phyloP scores from a whole-genome alignment of 2,113 vertebrate genomes.

The Lycaon pictus region DNA sequence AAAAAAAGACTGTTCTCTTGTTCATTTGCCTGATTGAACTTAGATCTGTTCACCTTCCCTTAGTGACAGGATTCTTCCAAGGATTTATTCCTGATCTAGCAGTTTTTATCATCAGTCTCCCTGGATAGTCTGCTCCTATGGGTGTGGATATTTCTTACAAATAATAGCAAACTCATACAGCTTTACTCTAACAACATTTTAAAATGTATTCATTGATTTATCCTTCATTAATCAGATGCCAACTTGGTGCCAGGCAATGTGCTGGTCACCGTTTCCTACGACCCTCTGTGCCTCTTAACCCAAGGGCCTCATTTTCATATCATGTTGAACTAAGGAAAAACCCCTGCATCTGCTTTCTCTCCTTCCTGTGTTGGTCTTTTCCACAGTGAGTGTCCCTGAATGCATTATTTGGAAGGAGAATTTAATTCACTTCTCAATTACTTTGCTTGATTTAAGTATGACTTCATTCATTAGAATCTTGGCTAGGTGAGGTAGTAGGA shows the following conservation, averaged over 20 bases:
- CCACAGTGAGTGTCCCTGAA: background rate
- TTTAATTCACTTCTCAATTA: constrained; percentile 60
- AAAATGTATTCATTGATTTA: background rate
- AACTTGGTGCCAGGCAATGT: background rate
- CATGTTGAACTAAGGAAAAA: background rate
- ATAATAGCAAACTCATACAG: background rate
- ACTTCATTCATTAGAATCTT: constrained; percentile 62
- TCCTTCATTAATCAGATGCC: background rate
- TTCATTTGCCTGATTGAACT: background rate
- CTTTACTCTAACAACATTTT: background rate
- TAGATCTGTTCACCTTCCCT: background rate
- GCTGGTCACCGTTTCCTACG: background rate
- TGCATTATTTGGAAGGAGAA: constrained; percentile 13
- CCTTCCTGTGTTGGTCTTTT: background rate
- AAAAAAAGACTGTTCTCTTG: background rate
- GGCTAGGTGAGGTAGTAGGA: constrained; percentile 22
- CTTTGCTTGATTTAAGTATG: constrained; percentile 55
- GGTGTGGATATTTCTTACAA: background rate
- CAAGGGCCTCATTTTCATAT: background rate
- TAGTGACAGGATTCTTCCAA: background rate
- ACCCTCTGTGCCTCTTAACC: background rate
- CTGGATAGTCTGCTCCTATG: background rate
- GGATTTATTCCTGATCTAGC: background rate
- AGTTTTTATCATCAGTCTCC: background rate
- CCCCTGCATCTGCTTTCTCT: background rate